These are phyloP conservation scores for Diglossa brunneiventris DNA, from an alignment of 2,113 vertebrate species.

Conservation along the genomic window DNA sequence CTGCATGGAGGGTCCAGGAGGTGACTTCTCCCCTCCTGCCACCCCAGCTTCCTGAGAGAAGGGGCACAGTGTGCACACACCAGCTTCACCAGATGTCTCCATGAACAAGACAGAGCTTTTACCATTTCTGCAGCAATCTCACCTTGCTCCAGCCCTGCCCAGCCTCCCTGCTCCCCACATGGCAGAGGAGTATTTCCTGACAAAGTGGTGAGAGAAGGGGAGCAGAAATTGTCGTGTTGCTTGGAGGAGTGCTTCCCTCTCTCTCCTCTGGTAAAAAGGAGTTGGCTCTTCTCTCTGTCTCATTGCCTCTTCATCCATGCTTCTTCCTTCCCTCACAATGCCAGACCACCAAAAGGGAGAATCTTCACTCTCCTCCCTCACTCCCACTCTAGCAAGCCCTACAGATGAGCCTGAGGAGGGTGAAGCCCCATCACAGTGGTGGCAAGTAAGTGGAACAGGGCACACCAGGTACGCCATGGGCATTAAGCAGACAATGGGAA, in stretches of 20 bases:
- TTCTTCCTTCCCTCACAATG: background rate
- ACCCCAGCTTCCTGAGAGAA: background rate
- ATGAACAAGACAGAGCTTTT: background rate
- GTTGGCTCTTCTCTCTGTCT: background rate
- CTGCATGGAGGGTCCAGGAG: fast-evolving
- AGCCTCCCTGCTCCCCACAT: background rate
- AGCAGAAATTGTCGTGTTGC: background rate
- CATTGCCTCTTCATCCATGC: background rate
- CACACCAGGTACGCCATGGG: fast-evolving
- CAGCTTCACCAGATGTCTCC: background rate
- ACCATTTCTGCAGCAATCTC: background rate
- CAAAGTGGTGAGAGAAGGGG: background rate
- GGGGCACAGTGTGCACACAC: fast-evolving
- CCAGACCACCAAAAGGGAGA: background rate
- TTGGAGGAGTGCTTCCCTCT: background rate
- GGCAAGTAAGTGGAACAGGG: no score
- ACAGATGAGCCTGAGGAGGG: background rate
- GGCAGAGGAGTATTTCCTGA: background rate
- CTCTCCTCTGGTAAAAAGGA: background rate
- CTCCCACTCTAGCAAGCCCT: background rate
- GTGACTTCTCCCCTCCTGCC: background rate
- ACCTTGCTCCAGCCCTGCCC: background rate
- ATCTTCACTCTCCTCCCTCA: background rate
- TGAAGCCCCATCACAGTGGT: fast-evolving
- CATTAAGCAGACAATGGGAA: background rate